phyloP scores from a whole-genome alignment of 2,888 invertebrate genomes.

The Eupithecia exiguata region DNA sequence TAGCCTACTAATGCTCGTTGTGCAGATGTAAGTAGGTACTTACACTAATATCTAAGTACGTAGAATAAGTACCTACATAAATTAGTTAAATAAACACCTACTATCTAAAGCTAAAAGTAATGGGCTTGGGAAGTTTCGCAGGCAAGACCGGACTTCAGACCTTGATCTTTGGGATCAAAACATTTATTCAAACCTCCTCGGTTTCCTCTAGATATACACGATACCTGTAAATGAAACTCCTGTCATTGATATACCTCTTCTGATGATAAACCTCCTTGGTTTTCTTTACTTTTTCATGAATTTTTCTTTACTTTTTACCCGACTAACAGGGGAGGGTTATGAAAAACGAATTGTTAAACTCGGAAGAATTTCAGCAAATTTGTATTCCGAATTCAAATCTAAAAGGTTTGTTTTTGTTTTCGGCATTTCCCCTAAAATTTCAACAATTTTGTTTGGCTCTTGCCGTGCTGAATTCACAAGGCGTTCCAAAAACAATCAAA shows the following conservation, averaged over 20 bases:
- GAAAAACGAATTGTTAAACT: not conserved
- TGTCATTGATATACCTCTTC: too few species aligned
- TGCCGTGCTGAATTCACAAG: constrained; percentile 21
- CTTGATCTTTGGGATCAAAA: too few species aligned
- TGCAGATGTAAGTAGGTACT: not conserved
- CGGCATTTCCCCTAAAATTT: not conserved
- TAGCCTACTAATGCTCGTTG: not conserved
- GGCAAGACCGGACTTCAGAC: too few species aligned
- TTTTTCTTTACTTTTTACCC: too few species aligned
- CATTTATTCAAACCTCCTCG: too few species aligned
- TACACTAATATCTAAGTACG: not conserved
- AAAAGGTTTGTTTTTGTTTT: not conserved
- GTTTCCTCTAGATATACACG: too few species aligned
- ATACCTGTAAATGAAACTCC: not conserved
- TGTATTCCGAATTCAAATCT: not conserved
- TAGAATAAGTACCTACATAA: not conserved
- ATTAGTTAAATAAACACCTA: too few species aligned
- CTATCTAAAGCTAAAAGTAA: not conserved
- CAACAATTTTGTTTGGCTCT: constrained; percentile 8
- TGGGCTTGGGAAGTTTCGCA: not conserved
- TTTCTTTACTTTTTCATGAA: too few species aligned
- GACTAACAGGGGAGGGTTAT: too few species aligned
- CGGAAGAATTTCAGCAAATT: not conserved
- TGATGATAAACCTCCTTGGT: too few species aligned
- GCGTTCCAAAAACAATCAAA: constrained; percentile 25